Evolutionary conservation across 2,113 vertebrate genomes (phyloP).

Genomic region (Salminus brasiliensis): DNA sequence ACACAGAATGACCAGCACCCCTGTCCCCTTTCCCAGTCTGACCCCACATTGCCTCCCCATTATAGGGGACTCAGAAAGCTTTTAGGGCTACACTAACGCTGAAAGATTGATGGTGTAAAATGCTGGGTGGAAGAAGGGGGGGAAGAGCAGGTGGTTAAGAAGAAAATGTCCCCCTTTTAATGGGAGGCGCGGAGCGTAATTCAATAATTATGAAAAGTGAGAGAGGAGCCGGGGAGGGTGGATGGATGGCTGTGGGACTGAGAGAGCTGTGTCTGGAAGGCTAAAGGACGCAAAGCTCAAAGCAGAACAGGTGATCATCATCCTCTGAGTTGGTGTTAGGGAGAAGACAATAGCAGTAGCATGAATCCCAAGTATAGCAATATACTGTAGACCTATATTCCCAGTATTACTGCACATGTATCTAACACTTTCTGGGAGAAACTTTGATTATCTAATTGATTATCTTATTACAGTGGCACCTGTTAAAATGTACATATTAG

Average conservation of each 20-base stretch:
- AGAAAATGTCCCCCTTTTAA: slow-evolving; percentile 81
- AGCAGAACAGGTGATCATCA: slow-evolving; percentile 42
- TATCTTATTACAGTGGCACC: too few species aligned
- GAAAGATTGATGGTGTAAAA: slow-evolving; percentile 83
- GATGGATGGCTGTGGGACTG: slow-evolving; percentile 56
- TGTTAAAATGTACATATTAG: too few species aligned
- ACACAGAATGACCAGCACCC: slow-evolving; percentile 61
- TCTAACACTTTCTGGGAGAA: too few species aligned
- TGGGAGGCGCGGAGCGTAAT: slow-evolving; percentile 80
- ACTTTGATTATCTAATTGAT: too few species aligned
- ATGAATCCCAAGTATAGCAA: not conserved
- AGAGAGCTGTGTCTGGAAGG: slow-evolving; percentile 33
- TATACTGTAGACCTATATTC: not conserved
- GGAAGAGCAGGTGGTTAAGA: slow-evolving; percentile 83
- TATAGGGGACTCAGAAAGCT: slow-evolving; percentile 84
- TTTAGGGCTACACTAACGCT: slow-evolving; percentile 80
- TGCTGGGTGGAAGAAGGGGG: slow-evolving; percentile 60
- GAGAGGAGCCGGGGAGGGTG: slow-evolving; percentile 62
- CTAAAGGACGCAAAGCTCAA: slow-evolving; percentile 15
- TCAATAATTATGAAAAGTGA: slow-evolving; percentile 86
- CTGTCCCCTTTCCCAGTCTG: slow-evolving; percentile 71
- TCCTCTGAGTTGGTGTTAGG: not conserved
- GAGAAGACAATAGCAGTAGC: not conserved
- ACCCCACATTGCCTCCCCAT: slow-evolving; percentile 79
- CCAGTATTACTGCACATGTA: too few species aligned